Evolutionary conservation across 1,140 invertebrate species (phyloP), one percentile per base, ranked within the genome.

Genomic region (Conus betulinus): DNA sequence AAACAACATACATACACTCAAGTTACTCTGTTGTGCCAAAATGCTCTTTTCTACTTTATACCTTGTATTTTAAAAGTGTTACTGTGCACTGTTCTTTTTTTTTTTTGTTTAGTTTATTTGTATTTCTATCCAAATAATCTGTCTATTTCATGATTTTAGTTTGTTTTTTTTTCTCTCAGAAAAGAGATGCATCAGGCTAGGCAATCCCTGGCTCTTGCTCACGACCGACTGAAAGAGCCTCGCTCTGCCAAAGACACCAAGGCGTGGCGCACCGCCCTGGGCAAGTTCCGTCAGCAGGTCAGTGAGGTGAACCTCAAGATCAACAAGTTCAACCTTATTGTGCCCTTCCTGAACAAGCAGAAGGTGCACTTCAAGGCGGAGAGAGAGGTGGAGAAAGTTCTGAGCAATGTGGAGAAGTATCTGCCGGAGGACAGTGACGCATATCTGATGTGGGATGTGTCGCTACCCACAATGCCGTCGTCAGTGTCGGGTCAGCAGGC

Each of bases 331-430:
- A 98, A 98, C 95, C 94, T 98, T 57, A 96, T 98, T 79, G 98
- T 98, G 25, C 98, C 98, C 23, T 96, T 97, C 89, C 93, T 98
- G 17, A 96, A 97, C 88, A 98, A 98, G 94, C 98, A 98, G 95
- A 97, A 97, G 95, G 96, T 97, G 89, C 96, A 96, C 88, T 95
- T 91, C 86, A 89, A 88, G 63, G 63, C 84, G 0, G 90, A 93
- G 17, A 85, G 67, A 52, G 90, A 91, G 57, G 52, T 91, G 53
- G 17, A 87, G 11, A 91, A 79, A 81, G 87, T 93, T 17, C 57
- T 78, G 20, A 87, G 90, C 13, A 91, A 91, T 20, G 89, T 87
- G n/a, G 63, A 89, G 20, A 20, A 90, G 53, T 92, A 89, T 86
- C 60, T 93, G 20, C 88, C 88, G 39, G 15, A 90, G 10, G 81